Evolutionary conservation across 2,888 invertebrate species (phyloP).

Genomic region (Tenthredo scrophulariae): DNA sequence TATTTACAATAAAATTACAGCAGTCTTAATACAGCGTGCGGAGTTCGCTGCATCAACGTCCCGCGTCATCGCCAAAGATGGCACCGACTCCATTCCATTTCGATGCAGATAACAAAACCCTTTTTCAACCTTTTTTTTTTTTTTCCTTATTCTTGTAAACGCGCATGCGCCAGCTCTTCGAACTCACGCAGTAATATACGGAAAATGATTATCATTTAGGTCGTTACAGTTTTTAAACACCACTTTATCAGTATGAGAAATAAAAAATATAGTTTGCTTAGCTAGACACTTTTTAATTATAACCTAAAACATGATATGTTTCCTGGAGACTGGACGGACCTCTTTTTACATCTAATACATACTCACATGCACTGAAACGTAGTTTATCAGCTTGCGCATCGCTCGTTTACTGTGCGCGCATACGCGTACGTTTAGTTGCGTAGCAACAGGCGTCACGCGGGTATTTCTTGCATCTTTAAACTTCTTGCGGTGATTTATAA

Average conservation of each 20-base stretch:
- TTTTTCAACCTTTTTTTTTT: conserved; percentile 1
- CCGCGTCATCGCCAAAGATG: conserved; percentile 64
- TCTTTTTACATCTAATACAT: not conserved
- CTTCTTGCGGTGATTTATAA: not conserved
- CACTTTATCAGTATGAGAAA: not conserved
- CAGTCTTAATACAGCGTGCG: not conserved
- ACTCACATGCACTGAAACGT: not conserved
- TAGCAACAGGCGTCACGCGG: not conserved
- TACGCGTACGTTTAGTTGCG: not conserved
- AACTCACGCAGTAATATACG: not conserved
- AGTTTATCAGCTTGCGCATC: not conserved
- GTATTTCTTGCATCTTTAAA: not conserved
- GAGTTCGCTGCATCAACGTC: conserved; percentile 59
- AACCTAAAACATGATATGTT: not conserved
- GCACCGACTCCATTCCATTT: conserved; percentile 44
- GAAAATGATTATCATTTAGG: not conserved
- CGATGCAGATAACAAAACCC: conserved; percentile 30
- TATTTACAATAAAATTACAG: not conserved
- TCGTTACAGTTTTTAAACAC: not conserved
- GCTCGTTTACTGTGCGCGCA: not conserved
- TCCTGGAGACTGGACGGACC: not conserved
- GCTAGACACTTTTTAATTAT: not conserved
- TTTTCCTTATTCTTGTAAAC: not conserved
- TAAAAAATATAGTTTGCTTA: not conserved
- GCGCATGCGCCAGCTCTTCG: conserved; percentile 8